Conservation (phyloP, 1,140 invertebrate species). For the Anastrepha obliqua region DNA sequence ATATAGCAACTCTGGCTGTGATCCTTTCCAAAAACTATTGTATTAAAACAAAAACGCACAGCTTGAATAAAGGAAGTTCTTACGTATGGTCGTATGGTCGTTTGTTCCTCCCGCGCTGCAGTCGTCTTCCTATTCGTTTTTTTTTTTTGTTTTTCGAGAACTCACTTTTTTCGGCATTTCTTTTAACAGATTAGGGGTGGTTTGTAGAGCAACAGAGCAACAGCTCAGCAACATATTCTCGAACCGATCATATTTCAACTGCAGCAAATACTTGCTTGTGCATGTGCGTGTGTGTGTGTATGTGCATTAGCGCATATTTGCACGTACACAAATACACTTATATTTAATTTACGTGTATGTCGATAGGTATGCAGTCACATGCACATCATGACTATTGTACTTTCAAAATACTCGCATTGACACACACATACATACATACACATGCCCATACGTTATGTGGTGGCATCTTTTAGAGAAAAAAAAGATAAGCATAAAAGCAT, state of each 20-base stretch:
- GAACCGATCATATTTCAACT: slow-evolving; percentile 34
- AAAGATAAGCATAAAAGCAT: not conserved
- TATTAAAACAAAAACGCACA: not conserved
- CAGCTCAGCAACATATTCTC: not conserved
- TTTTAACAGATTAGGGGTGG: slow-evolving; percentile 42
- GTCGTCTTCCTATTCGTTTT: not conserved
- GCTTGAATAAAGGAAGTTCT: slow-evolving; percentile 44
- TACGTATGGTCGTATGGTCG: not conserved
- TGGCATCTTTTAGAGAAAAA: slow-evolving; percentile 1
- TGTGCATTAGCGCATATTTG: slow-evolving; percentile 29
- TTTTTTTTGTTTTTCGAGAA: slow-evolving; percentile 9
- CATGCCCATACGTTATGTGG: not conserved
- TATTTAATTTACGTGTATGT: not conserved
- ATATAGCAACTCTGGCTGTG: not conserved
- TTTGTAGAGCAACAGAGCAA: slow-evolving; percentile 22
- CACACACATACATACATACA: too few relatives aligned
- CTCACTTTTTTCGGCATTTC: not conserved
- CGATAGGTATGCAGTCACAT: not conserved
- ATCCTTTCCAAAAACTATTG: not conserved
- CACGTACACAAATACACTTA: not conserved
- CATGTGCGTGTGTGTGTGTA: not conserved
- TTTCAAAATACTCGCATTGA: slow-evolving; percentile 10
- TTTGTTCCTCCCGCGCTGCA: not conserved
- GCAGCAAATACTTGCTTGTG: not conserved
- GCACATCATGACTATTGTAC: slow-evolving; percentile 26